phyloP scores from a whole-genome alignment of 2,113 vertebrate genomes.

The Sapayoa aenigma region DNA sequence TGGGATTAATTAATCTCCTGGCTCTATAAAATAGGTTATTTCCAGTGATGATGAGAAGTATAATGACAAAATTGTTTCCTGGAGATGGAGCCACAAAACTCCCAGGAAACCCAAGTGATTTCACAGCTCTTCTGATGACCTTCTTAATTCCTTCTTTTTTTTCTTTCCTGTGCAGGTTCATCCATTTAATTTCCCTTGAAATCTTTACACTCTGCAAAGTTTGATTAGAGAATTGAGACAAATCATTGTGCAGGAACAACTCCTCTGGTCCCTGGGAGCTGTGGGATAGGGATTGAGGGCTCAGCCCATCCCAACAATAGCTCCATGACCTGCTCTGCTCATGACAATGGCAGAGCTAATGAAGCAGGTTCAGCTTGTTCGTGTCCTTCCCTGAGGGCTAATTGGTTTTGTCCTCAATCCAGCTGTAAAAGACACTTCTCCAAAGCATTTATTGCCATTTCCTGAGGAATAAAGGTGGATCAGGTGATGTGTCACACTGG shows the following conservation, averaged over 20 bases:
- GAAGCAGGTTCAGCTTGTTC: background rate
- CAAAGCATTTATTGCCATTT: background rate
- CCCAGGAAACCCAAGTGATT: background rate
- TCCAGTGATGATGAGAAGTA: background rate
- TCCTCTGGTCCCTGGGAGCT: background rate
- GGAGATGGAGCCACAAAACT: background rate
- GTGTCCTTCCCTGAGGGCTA: background rate
- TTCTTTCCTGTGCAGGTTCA: background rate
- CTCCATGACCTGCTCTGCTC: background rate
- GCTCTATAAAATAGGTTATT: background rate
- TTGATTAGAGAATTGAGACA: background rate
- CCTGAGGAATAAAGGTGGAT: background rate
- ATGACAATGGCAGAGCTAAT: background rate
- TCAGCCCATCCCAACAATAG: background rate
- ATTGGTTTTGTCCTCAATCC: background rate
- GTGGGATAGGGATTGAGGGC: rapidly evolving
- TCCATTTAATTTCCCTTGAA: background rate
- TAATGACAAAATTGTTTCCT: background rate
- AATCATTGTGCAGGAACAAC: background rate
- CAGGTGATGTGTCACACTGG: background rate
- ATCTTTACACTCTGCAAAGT: background rate
- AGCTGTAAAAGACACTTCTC: background rate
- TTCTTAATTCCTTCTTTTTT: background rate
- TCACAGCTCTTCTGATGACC: background rate
- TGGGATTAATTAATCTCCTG: constrained; percentile 26